These are phyloP conservation scores for Dolomedes plantarius DNA, from an alignment of 2,888 invertebrate genomes.

Conservation along the genomic window DNA sequence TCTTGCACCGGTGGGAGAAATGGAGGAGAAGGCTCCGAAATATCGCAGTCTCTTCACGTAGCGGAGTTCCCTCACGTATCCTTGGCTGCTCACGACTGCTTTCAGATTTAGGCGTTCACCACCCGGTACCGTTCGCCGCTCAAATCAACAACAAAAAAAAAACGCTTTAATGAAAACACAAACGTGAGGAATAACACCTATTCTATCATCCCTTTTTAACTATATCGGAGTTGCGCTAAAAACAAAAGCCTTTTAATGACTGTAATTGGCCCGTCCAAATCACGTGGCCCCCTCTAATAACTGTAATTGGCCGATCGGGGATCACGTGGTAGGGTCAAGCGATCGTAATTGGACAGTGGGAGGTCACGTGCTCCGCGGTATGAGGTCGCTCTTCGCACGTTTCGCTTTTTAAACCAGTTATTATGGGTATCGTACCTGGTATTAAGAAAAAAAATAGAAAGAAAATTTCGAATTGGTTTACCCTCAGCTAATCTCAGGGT, in stretches of 20 bases:
- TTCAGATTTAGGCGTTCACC: conserved; percentile 14
- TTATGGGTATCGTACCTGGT: conserved; percentile 41
- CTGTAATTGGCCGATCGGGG: conserved; percentile 43
- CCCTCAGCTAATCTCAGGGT: conserved; percentile 30
- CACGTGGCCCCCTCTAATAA: conserved; percentile 49
- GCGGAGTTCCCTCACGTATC: conserved; percentile 24
- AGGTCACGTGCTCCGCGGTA: conserved; percentile 37
- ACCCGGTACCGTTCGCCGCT: conserved; percentile 4
- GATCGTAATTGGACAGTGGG: conserved; percentile 53
- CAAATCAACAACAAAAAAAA: not conserved
- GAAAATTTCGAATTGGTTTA: conserved; percentile 33
- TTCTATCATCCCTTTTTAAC: conserved; percentile 20
- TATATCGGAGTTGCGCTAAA: conserved; percentile 21
- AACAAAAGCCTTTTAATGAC: conserved; percentile 49
- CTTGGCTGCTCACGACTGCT: conserved; percentile 7
- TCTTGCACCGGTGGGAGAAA: not conserved
- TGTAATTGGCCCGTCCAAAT: conserved; percentile 49
- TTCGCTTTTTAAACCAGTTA: conserved; percentile 46
- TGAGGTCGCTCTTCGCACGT: conserved; percentile 52
- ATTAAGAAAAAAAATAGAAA: conserved; percentile 14
- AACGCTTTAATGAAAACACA: conserved; percentile 22
- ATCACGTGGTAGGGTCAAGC: conserved; percentile 41
- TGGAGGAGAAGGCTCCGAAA: not conserved
- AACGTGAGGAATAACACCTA: conserved; percentile 64
- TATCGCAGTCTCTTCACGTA: conserved; percentile 6